phyloP scores from a whole-genome alignment of 2,113 vertebrate species.

The Pitta sordida region DNA sequence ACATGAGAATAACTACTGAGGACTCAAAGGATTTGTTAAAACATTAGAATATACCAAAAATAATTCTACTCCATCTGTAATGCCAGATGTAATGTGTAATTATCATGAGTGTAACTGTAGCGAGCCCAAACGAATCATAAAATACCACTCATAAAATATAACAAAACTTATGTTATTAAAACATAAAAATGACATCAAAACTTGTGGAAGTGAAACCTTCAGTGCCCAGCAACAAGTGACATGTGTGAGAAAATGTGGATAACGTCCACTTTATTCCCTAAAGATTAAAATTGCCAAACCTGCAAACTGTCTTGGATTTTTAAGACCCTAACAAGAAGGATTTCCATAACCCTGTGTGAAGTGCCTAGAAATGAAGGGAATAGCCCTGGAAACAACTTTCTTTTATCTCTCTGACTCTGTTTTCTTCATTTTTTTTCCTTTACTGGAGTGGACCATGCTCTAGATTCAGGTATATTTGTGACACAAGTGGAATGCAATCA shows the following conservation, averaged over 20 bases:
- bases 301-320: background rate
- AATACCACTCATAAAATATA: background rate
- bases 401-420: background rate
- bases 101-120: background rate
- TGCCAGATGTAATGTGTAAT: background rate
- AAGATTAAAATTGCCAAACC: background rate
- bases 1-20: background rate
- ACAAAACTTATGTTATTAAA: background rate
- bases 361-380: background rate
- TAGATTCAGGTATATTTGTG: background rate
- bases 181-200: background rate
- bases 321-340: background rate
- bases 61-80: background rate
- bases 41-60: conserved; percentile 2
- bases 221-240: fast-evolving
- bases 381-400: background rate
- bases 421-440: background rate
- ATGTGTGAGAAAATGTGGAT: background rate
- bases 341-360: background rate
- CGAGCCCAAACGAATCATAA: background rate
- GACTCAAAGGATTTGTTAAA: background rate
- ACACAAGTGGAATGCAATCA: background rate
- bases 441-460: background rate
- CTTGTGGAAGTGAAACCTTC: background rate
- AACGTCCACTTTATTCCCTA: background rate